Evolutionary conservation across 2,888 invertebrate genomes (phyloP).

Genomic region (Drosophila neotestacea): DNA sequence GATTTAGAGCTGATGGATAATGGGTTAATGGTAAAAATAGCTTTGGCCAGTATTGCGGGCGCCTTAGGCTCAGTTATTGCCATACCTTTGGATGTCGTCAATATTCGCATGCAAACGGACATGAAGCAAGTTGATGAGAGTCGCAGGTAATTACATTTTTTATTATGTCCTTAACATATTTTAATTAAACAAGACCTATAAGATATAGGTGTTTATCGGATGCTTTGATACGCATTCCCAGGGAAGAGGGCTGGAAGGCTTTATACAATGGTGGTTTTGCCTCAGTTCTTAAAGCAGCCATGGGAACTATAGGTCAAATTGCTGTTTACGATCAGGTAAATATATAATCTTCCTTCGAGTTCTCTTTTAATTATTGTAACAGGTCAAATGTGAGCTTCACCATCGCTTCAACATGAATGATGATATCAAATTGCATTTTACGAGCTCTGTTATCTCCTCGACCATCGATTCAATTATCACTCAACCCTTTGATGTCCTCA

Average conservation of each 20-base stretch:
- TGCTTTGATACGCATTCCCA: conserved; percentile 44
- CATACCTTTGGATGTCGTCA: conserved; percentile 56
- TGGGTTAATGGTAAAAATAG: conserved; percentile 24
- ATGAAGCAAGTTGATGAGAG: conserved; percentile 33
- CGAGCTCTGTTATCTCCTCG: conserved; percentile 44
- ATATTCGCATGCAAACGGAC: conserved; percentile 60
- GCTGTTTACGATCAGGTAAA: conserved; percentile 57
- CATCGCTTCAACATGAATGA: conserved; percentile 28
- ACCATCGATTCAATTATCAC: conserved; percentile 41
- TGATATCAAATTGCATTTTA: conserved; percentile 36
- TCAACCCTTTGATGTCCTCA: conserved; percentile 57
- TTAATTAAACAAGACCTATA: background rate
- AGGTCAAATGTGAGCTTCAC: conserved; percentile 42
- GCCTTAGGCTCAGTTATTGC: conserved; percentile 30
- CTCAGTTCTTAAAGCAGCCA: conserved; percentile 40
- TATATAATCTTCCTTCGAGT: background rate
- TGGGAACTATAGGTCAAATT: conserved; percentile 52
- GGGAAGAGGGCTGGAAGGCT: conserved; percentile 47
- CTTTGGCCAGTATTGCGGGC: conserved; percentile 47
- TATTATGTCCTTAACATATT: background rate
- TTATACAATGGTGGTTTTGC: conserved; percentile 47
- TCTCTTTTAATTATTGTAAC: background rate
- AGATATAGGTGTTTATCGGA: conserved; percentile 47
- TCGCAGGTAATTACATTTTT: conserved; percentile 39
- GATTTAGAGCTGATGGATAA: conserved; percentile 20